A percentile compares a stretch with the other conserved stretches of the same genome.
These are phyloP conservation scores for Collichthys lucidus DNA, from an alignment of 2,113 vertebrate genomes.

Conservation along the genomic window DNA sequence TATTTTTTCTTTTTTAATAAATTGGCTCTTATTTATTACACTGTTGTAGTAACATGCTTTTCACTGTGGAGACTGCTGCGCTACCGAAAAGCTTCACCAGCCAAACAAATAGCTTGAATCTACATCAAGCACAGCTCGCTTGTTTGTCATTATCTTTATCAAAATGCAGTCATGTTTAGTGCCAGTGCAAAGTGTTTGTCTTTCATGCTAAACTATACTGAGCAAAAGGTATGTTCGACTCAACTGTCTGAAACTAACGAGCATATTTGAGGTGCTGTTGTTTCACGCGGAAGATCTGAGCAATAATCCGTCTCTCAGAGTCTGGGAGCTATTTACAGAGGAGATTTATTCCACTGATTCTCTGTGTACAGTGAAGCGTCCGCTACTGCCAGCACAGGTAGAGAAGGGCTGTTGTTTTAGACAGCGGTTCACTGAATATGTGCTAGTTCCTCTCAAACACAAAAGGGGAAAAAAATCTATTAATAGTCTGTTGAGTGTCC, in stretches of 20 bases:
- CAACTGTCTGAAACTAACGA: slow-evolving; percentile 70
- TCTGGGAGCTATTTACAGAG: slow-evolving; percentile 78
- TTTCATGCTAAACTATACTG: slow-evolving; percentile 34
- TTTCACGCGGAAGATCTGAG: slow-evolving; percentile 69
- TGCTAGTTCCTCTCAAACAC: slow-evolving; percentile 42
- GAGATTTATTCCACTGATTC: slow-evolving; percentile 76
- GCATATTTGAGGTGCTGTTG: slow-evolving; percentile 64
- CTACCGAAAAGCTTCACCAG: slow-evolving; percentile 15
- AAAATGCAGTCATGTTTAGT: slow-evolving; percentile 23
- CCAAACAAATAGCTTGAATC: slow-evolving; percentile 29
- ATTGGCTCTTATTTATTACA: slow-evolving; percentile 50
- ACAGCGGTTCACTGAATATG: slow-evolving; percentile 52
- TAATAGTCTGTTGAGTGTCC: slow-evolving; percentile 64
- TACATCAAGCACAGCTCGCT: slow-evolving; percentile 8
- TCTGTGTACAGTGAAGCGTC: slow-evolving; percentile 74
- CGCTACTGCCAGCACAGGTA: slow-evolving; percentile 71
- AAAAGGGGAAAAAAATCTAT: slow-evolving; percentile 43
- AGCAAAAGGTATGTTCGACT: slow-evolving; percentile 46
- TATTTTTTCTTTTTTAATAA: slow-evolving; percentile 32
- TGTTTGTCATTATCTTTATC: slow-evolving; percentile 27
- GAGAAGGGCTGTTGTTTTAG: slow-evolving; percentile 60
- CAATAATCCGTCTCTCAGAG: slow-evolving; percentile 72
- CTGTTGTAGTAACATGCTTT: slow-evolving; percentile 21
- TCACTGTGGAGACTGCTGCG: slow-evolving; percentile 7
- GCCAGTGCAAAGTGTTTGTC: slow-evolving; percentile 35